Base-by-base conservation (phyloP, 2,797 vertebrate species). In the Dipus sagitta region DNA sequence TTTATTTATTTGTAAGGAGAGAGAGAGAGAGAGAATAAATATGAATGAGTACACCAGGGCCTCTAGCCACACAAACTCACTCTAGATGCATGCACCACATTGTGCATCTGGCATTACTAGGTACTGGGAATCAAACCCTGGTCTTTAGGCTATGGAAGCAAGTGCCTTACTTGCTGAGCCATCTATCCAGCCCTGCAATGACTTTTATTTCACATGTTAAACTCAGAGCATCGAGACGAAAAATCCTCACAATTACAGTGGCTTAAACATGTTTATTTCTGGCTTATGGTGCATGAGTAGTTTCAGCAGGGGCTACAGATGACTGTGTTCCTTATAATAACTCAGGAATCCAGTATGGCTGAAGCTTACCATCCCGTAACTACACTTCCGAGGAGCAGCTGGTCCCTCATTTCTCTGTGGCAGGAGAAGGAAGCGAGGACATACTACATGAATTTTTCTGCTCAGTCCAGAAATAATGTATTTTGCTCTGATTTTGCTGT, bases 171-270 rank as follows among this genome's bases (percentile, higher is more conserved):
- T 47, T 47, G 47, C 47, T 47, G 47, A 47, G 11, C 47, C 47
- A 47, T 47, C 47, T 47, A 9, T 47, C 47, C 47, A 47, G 47
- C 47, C 47, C 14, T 4, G 6, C 58, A 64, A 10, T 85, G 47
- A 5, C 20, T 80, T 62, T 93, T 62, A 65, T 72, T 94, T 91
- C 47, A 70, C 20, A 26, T 84, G 71, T 47, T 92, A 4, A 32
- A 67, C 7, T 88, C 26, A 77, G 60, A 92, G 2, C 2, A 2
- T 38, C 70, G 85, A 58, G 6, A 71, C 62, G 30, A 88, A 65
- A 93, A 96, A 28, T 15, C 12, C 14, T 68, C 32, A 72, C 60
- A 80, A 47, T 42, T 5, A 28, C 65, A 86, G 13, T 42, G 10
- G 2, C 18, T 95, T 38, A 47, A 82, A 60, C 3, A 58, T 32